phyloP scores from a whole-genome alignment of 2,888 invertebrate genomes.

The Congeria kusceri region DNA sequence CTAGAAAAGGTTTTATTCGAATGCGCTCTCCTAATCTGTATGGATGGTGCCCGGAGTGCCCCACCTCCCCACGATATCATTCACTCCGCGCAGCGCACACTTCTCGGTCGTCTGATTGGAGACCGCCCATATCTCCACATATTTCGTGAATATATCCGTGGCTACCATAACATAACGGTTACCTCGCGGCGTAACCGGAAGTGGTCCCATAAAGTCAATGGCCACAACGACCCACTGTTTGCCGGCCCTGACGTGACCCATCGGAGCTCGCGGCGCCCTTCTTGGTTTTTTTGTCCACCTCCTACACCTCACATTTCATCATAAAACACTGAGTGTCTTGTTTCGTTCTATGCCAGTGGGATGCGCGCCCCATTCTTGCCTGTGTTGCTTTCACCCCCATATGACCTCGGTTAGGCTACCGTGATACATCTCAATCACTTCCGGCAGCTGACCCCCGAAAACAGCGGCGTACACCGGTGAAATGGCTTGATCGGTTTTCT shows the following conservation, averaged over 20 bases:
- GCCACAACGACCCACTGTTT: conserved; percentile 22
- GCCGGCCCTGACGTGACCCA: conserved; percentile 18
- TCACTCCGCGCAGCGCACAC: not conserved
- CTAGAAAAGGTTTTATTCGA: not conserved
- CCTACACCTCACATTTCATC: conserved; percentile 14
- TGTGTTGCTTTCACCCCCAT: too few species aligned
- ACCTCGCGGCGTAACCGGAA: conserved; percentile 1
- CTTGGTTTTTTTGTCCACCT: too few species aligned
- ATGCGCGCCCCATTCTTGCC: too few species aligned
- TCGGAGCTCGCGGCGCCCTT: too few species aligned
- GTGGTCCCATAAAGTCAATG: conserved; percentile 7
- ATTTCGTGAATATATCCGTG: conserved; percentile 12
- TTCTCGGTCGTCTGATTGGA: not conserved
- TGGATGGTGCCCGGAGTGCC: not conserved
- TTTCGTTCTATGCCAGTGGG: too few species aligned
- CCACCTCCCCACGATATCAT: not conserved
- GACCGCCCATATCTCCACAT: not conserved
- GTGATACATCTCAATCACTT: too few species aligned
- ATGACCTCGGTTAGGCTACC: too few species aligned
- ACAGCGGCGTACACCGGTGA: too few species aligned
- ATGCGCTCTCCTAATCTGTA: not conserved
- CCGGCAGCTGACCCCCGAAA: too few species aligned
- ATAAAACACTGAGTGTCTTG: too few species aligned
- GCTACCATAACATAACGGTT: not conserved
- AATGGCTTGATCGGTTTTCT: too few species aligned